Percentiles rank a stretch among this genome's conserved stretches.
Conservation (phyloP, 2,797 vertebrate species). For the Sphenopsis melanotis region DNA sequence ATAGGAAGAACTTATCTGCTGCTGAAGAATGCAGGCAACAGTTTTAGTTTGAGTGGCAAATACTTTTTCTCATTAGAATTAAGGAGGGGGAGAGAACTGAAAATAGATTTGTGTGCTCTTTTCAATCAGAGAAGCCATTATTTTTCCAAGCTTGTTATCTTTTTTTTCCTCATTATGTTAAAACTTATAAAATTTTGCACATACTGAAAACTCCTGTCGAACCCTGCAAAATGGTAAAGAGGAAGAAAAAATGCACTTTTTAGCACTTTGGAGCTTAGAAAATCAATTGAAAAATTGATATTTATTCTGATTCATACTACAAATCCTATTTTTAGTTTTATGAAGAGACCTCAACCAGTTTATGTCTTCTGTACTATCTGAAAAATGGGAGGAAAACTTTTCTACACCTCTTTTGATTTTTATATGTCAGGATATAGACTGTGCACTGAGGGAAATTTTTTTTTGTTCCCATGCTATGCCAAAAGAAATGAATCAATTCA, state of each 20-base stretch:
- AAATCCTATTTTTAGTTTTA: background rate
- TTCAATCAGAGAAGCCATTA: background rate
- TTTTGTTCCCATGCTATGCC: background rate
- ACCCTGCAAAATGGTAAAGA: background rate
- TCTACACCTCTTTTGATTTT: background rate
- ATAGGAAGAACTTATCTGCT: constrained; percentile 47
- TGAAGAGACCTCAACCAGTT: background rate
- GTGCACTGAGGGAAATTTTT: background rate
- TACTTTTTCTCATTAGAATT: background rate
- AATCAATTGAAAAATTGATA: background rate
- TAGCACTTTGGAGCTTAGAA: background rate
- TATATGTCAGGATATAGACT: background rate
- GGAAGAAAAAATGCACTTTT: background rate
- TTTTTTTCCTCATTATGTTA: background rate
- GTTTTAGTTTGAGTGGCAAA: constrained; percentile 10
- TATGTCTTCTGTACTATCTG: background rate
- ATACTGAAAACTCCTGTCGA: background rate
- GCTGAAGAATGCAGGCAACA: constrained; percentile 37
- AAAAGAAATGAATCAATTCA: background rate
- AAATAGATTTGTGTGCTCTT: background rate
- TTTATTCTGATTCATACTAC: background rate
- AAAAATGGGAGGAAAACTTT: background rate
- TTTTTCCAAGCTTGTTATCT: background rate
- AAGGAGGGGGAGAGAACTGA: background rate
- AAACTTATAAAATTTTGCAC: background rate